Base-by-base conservation (phyloP, 2,797 vertebrate genomes). In the Arctocebus calabarensis region DNA sequence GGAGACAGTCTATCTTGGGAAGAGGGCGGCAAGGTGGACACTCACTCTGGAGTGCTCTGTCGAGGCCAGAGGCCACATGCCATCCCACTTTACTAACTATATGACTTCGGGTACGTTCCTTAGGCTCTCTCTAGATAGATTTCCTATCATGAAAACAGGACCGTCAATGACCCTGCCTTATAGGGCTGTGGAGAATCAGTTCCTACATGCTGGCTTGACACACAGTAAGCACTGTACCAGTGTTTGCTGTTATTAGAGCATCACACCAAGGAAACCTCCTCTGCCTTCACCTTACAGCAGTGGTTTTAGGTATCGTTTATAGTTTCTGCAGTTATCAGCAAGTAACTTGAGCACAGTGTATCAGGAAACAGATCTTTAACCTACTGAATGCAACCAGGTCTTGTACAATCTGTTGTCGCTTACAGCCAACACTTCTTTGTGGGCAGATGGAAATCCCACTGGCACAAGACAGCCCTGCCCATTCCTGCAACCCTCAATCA, bases 261-360 rank as follows among this genome's bases (percentile, higher is more conserved):
- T 59, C 48, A 73, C 70, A 74, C 66, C 29, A 48, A 90, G 74
- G 84, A 94, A 94, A 84, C 32, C 3, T 70, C 79, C 34, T 84
- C 82, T 86, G 70, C 59, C 37, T 81, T 71, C 93, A 92, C 27
- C 70, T 34, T 57, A 57, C 7, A 86, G 45, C 20, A 52, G 74
- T 66, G 23, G 55, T 86, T 75, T 94, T 34, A 70, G 43, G 61
- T 37, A n/a, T 88, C 48, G 59, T 37, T 90, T 37, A 70, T 89
- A 70, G 75, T 77, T 79, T 48, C 84, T 95, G 91, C 82, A 81
- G 66, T 74, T 78, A 74, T 70, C 22, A 96, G 43, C 37, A 84
- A 83, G 48, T 52, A 91, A 82, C 27, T 78, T 82, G 71, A 88
- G 62, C 61, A 77, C 34, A 71, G 5, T 29, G 61, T 27, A 77